Conservation (phyloP, 2,797 vertebrate species). For the Gymnoscopelus braueri region DNA sequence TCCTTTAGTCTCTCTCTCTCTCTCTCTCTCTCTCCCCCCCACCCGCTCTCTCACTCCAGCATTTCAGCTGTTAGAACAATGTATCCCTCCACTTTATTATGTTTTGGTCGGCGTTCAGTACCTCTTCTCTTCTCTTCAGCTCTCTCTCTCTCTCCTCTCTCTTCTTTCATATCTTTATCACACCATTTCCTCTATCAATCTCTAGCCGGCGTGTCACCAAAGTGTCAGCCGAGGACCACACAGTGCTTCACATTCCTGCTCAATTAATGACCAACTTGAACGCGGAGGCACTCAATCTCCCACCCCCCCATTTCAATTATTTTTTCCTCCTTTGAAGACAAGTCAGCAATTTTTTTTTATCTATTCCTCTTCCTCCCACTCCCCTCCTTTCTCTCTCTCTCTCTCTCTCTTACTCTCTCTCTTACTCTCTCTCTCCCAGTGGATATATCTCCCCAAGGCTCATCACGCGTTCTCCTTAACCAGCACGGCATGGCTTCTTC, state of each 20-base stretch:
- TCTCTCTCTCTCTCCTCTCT: conserved; percentile 41
- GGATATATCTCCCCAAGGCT: conserved; percentile 79
- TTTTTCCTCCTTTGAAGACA: conserved; percentile 82
- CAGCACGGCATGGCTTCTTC: conserved; percentile 74
- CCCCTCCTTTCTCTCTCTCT: conserved; percentile 29
- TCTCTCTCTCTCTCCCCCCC: conserved; percentile 5
- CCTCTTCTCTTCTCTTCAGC: conserved; percentile 29
- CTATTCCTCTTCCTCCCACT: conserved; percentile 55
- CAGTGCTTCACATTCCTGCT: conserved; percentile 77
- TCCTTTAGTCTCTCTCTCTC: conserved; percentile 16
- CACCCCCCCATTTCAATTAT: conserved; percentile 77
- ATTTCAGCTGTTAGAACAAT: conserved; percentile 61
- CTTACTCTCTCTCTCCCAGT: conserved; percentile 76
- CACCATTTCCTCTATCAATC: conserved; percentile 77
- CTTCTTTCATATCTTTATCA: conserved; percentile 77
- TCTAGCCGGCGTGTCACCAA: conserved; percentile 70
- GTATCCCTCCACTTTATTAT: conserved; percentile 72
- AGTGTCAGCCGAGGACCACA: conserved; percentile 76
- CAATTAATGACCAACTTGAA: conserved; percentile 83
- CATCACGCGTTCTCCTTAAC: conserved; percentile 75
- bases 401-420: conserved; percentile 59
- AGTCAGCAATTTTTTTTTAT: conserved; percentile 81
- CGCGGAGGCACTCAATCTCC: conserved; percentile 75
- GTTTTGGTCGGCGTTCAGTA: conserved; percentile 52
- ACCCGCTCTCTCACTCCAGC: conserved; percentile 11